Evolutionary conservation across 2,888 invertebrate species (phyloP).

Genomic region (Hedychridium roseum): DNA sequence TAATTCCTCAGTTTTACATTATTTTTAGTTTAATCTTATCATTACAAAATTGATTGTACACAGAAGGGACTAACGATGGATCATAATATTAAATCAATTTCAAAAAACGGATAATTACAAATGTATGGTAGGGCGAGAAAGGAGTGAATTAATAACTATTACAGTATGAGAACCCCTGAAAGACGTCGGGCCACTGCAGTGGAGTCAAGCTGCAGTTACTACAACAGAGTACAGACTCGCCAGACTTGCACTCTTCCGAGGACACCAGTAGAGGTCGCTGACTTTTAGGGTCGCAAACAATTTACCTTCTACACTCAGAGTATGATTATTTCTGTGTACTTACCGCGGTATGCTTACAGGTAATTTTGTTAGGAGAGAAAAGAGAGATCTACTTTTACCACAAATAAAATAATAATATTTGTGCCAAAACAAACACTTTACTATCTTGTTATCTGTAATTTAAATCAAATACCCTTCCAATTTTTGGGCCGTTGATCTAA

Average conservation of each 20-base stretch:
- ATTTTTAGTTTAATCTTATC: background rate
- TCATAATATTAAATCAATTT: background rate
- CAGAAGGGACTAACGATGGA: background rate
- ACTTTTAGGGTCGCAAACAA: constrained; percentile 45
- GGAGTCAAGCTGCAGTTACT: constrained; percentile 45
- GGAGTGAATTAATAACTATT: constrained; percentile 2
- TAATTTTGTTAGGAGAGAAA: background rate
- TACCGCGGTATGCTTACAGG: constrained; percentile 4
- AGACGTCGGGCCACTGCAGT: constrained; percentile 40
- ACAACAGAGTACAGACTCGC: constrained; percentile 41
- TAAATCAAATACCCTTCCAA: too few species aligned
- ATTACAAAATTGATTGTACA: background rate
- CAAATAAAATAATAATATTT: background rate
- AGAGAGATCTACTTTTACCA: background rate
- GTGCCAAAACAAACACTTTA: too few species aligned
- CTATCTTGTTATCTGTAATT: too few species aligned
- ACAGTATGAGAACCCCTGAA: constrained; percentile 43
- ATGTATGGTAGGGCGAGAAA: background rate
- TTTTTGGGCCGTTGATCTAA: too few species aligned
- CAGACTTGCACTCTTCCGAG: constrained; percentile 41
- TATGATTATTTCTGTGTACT: background rate
- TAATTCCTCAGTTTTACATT: constrained; percentile 1
- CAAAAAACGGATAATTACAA: background rate
- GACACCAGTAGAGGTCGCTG: constrained; percentile 52
- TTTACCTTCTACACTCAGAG: constrained; percentile 18